Base-by-base conservation (phyloP, 2,888 invertebrate species). In the Tipula vernalis region DNA sequence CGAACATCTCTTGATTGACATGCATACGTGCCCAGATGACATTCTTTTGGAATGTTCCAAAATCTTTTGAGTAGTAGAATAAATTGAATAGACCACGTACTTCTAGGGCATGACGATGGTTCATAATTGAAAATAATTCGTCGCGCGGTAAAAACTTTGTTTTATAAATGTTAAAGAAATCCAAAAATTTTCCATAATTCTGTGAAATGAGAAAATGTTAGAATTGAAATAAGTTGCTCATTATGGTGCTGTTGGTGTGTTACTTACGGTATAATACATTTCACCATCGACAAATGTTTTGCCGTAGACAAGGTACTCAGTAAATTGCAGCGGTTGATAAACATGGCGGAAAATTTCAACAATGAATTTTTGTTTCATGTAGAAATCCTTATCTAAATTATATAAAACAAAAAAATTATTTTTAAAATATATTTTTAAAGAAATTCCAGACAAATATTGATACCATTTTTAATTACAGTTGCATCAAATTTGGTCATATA, bases 1-100 rank as follows among this genome's bases (percentile, higher is more conserved):
- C 93, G 91, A 95, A 96, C 93, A 96, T 94, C 89, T 94, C 95
- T 88, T 95, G 94, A 92, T 96, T 96, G 88, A 95, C 93, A 89
- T 94, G 92, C 88, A 94, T 93, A 51, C 96, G 94, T 57, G 95
- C 93, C 94, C 94, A 96, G 86, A 89, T 89, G 5, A 90, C 89
- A 85, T 90, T 93, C 87, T 93, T 92, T 90, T 93, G 93, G 91
- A 95, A 94, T 86, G 93, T 93, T 0, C 93, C 92, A 89, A 93
- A 94, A 90, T 94, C 93, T 89, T 93, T 94, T 86, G 94, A 94
- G 87, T 92, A 92, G 90, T 92, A 93, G 89, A 95, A 92, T 18
- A 94, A 89, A 86, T 94, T 91, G 92, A 93, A 94, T 1, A 94
- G 90, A 86, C 92, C 90, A n/a, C 92, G 91, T 6, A 93, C 92